phyloP scores from a whole-genome alignment of 2,113 vertebrate species.

The Philantomba maxwellii region DNA sequence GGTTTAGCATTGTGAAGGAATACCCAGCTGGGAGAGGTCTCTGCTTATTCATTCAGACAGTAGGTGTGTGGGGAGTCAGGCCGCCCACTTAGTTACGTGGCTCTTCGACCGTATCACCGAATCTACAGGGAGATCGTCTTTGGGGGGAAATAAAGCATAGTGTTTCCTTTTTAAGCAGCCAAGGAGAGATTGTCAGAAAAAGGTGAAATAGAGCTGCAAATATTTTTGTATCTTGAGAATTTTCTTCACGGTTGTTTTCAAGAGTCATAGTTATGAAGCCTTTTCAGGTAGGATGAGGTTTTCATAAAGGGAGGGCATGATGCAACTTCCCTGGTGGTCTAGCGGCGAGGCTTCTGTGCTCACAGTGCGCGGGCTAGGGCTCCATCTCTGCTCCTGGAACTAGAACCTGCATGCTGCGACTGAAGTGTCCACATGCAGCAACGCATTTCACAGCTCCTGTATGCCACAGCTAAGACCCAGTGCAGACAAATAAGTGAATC shows the following conservation, averaged over 20 bases:
- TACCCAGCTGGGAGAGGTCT: neutral
- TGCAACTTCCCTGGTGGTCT: neutral
- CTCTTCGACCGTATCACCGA: neutral
- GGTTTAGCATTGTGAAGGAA: neutral
- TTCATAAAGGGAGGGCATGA: neutral
- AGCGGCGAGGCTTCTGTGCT: neutral
- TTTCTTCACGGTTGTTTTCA: neutral
- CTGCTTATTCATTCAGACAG: constrained; percentile 45
- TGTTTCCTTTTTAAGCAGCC: neutral
- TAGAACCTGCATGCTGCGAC: neutral
- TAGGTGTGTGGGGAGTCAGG: neutral
- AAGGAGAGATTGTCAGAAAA: neutral
- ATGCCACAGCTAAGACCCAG: neutral
- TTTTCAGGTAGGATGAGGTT: neutral
- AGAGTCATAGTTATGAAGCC: neutral
- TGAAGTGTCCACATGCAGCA: neutral
- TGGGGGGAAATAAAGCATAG: neutral
- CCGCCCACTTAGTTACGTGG: neutral
- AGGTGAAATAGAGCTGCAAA: neutral
- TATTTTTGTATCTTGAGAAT: neutral
- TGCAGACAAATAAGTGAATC: neutral
- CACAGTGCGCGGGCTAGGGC: neutral
- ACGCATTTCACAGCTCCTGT: neutral
- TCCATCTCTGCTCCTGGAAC: neutral
- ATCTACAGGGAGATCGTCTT: neutral